These are phyloP conservation scores for Bagarius yarrelli DNA, from an alignment of 2,113 vertebrate species.

Conservation along the genomic window DNA sequence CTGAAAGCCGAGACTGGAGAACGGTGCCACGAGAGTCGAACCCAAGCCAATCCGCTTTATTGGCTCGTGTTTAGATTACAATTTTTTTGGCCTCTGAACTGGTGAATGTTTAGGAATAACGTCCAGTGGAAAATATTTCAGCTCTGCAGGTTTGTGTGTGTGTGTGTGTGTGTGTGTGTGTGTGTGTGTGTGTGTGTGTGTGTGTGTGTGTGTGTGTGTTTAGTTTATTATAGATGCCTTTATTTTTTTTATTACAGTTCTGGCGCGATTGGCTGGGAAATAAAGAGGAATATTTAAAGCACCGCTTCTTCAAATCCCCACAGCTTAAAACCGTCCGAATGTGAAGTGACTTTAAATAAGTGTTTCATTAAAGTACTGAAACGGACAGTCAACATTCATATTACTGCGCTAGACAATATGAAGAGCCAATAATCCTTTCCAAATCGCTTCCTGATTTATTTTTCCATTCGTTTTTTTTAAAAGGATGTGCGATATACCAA, in stretches of 20 bases:
- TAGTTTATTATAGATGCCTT: not conserved
- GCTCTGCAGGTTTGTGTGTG: not conserved
- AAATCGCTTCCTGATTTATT: not conserved
- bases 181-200: not conserved
- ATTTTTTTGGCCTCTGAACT: conserved; percentile 9
- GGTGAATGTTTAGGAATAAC: not conserved
- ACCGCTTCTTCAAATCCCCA: not conserved
- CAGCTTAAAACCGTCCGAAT: not conserved
- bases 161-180: not conserved
- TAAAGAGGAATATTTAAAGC: conserved; percentile 9
- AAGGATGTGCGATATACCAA: not conserved
- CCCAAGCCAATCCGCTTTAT: conserved; percentile 29
- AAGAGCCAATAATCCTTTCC: not conserved
- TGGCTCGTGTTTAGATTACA: conserved; percentile 30
- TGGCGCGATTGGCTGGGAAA: not conserved
- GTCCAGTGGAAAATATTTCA: not conserved
- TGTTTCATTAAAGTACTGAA: conserved; percentile 1
- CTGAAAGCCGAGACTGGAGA: not conserved
- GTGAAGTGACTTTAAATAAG: not conserved
- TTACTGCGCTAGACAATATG: not conserved
- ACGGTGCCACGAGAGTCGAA: not conserved
- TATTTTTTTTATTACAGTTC: conserved; percentile 7
- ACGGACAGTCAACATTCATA: not conserved
- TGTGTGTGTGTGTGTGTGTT: not conserved
- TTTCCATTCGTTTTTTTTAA: not conserved